phyloP scores from a whole-genome alignment of 2,113 vertebrate species.

The Hyperoodon ampullatus region DNA sequence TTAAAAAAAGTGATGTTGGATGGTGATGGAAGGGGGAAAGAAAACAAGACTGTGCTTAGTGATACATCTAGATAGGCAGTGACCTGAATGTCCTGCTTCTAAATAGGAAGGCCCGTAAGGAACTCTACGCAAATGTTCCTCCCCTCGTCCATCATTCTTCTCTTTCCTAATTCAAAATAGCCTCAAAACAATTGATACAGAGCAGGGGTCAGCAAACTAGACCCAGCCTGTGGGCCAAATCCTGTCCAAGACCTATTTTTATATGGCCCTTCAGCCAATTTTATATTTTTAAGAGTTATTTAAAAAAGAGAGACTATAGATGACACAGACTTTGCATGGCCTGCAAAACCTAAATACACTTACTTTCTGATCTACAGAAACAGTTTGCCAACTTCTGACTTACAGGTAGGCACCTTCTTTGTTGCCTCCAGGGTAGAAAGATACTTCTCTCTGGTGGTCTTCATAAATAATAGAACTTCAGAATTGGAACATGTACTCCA shows the following conservation, averaged over 20 bases:
- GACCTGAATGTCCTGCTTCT: background rate
- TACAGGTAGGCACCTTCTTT: background rate
- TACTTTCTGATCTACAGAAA: background rate
- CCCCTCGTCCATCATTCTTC: background rate
- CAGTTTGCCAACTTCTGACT: background rate
- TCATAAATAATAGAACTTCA: background rate
- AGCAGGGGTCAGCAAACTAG: background rate
- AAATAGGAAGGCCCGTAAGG: background rate
- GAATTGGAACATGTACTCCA: background rate
- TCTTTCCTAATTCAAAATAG: background rate
- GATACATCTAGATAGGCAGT: background rate
- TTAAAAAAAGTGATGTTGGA: background rate
- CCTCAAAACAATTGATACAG: background rate
- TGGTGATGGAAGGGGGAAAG: background rate
- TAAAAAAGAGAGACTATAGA: background rate
- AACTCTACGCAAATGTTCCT: background rate
- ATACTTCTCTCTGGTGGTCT: background rate
- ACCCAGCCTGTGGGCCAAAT: background rate
- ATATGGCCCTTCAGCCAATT: background rate
- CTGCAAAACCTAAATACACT: background rate
- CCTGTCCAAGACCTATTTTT: background rate
- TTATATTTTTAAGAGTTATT: constrained; percentile 15
- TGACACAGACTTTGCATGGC: background rate
- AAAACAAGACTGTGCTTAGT: background rate
- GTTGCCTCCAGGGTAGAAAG: background rate